Percentiles rank a stretch among this genome's conserved stretches.
Evolutionary conservation across 2,113 vertebrate genomes (phyloP).

Genomic region (Mesoclemmys tuberculata): DNA sequence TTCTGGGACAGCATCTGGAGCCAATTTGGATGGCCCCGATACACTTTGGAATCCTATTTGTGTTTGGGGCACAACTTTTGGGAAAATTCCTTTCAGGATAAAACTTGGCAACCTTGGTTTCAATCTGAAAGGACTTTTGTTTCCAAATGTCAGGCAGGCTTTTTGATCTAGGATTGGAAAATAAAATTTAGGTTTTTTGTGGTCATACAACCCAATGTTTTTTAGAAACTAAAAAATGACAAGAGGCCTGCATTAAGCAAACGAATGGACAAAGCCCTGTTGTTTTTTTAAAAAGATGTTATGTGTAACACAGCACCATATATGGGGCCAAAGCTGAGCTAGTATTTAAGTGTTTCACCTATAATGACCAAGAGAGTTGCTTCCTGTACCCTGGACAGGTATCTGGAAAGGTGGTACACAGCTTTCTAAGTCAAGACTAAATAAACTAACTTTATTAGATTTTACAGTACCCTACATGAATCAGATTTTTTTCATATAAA

Average conservation of each 20-base stretch:
- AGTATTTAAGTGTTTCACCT: not conserved
- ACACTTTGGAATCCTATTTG: not conserved
- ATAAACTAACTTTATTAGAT: not conserved
- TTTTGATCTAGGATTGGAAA: not conserved
- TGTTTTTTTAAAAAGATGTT: too few relatives aligned
- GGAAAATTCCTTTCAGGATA: slow-evolving; percentile 20
- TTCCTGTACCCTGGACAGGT: not conserved
- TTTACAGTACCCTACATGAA: not conserved
- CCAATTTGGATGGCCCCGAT: not conserved
- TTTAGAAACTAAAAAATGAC: not conserved
- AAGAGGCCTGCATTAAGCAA: not conserved
- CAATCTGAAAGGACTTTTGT: not conserved
- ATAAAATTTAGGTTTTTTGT: not conserved
- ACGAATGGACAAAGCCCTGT: not conserved
- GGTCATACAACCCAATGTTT: not conserved
- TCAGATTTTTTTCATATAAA: not conserved
- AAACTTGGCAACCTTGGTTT: not conserved
- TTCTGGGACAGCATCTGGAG: not conserved
- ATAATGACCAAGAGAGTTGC: not conserved
- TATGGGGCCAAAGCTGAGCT: not conserved
- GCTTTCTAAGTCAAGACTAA: not conserved
- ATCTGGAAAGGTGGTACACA: not conserved
- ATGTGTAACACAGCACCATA: not conserved
- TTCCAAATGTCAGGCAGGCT: not conserved
- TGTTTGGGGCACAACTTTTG: slow-evolving; percentile 1